phyloP scores from a whole-genome alignment of 2,888 invertebrate species.

The Ichneumon xanthorius region DNA sequence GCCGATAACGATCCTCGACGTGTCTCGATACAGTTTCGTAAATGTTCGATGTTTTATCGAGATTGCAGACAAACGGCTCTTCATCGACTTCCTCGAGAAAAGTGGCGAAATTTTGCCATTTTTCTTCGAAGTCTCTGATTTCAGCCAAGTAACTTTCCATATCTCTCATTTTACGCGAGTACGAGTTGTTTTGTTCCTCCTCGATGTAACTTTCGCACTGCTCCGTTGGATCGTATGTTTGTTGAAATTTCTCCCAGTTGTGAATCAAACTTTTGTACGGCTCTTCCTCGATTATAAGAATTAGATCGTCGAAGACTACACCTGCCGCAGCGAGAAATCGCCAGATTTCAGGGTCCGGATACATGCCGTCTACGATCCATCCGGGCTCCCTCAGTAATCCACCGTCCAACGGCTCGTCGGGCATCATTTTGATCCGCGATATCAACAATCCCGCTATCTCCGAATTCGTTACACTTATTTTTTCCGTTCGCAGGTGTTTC shows the following conservation, averaged over 20 bases:
- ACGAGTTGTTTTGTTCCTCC: not conserved
- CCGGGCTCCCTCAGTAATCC: constrained; percentile 83
- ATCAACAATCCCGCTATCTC: constrained; percentile 85
- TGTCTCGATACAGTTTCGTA: constrained; percentile 77
- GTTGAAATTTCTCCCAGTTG: constrained; percentile 70
- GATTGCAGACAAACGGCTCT: constrained; percentile 72
- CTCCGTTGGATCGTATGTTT: constrained; percentile 30
- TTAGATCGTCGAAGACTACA: constrained; percentile 86
- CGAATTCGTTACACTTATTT: constrained; percentile 84
- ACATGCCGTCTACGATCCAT: constrained; percentile 88
- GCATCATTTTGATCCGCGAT: constrained; percentile 81
- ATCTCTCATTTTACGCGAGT: constrained; percentile 47
- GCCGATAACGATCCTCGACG: constrained; percentile 82
- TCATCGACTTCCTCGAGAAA: constrained; percentile 72
- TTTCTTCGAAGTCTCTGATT: constrained; percentile 56
- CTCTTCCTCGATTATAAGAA: constrained; percentile 86
- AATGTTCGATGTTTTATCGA: constrained; percentile 76
- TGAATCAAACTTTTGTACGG: constrained; percentile 83
- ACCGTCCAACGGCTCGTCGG: constrained; percentile 74
- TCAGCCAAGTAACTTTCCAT: constrained; percentile 58
- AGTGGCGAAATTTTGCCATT: constrained; percentile 73
- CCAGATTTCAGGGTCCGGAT: constrained; percentile 86
- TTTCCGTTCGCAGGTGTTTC: constrained; percentile 85
- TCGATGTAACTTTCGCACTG: constrained; percentile 46
- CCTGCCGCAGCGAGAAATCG: constrained; percentile 84